Base-by-base conservation (phyloP, 2,888 invertebrate genomes). In the Girardia tigrina region DNA sequence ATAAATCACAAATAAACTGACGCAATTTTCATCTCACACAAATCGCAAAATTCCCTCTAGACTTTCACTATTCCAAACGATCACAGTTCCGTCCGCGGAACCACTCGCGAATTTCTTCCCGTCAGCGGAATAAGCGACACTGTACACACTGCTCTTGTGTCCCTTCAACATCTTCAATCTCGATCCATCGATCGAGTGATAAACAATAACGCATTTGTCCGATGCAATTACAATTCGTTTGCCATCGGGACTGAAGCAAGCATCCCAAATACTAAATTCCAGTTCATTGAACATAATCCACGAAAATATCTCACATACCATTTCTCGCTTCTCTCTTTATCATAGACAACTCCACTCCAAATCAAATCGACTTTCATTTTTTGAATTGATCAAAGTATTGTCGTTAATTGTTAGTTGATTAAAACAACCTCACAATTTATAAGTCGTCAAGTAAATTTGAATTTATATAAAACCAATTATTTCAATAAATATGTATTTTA, bases 31-130 rank as follows among this genome's bases (percentile, higher is more conserved):
- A n/a, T 86, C 89, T 88, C 87, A 93, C 92, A 90, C 90, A 85
- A 94, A 98, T 87, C 95, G 95, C 1, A 97, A 86, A 78, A 94
- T 88, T 26, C 94, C 95, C 86, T 95, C 94, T 81, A 97, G 88
- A 85, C 93, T 92, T 20, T 71, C 26, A 29, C 90, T 90, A 0
- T 92, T 93, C 97, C 97, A 98, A 79, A 98, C 91, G 78, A 98
- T 97, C 71, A 98, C 95, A 83, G 91, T 90, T 86, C 94, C 95
- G 83, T 98, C 98, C 0, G 93, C 91, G 81, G 94, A 91, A 0
- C 97, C 97, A 29, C 93, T 94, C 0, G 97, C 95, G 88, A 97
- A 97, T 80, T 91, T 89, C 82, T 92, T 92, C 0, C 97, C 95
- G 87, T 95, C 94, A 80, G 87, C 89, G 0, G 95, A 90, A 85